Base-by-base conservation (phyloP, 2,113 vertebrate genomes). In the Serilophus lunatus region DNA sequence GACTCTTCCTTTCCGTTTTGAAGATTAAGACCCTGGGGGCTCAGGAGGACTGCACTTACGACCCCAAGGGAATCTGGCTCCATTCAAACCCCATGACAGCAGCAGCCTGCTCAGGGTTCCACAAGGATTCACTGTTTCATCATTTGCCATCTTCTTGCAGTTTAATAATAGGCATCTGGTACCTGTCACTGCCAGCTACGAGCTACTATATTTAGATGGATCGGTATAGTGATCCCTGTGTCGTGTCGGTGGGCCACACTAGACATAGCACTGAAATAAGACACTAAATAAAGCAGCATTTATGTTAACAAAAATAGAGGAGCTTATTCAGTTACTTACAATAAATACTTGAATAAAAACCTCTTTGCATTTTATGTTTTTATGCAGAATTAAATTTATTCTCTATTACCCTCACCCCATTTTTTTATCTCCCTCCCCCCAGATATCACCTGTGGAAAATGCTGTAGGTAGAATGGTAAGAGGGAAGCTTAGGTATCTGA, bases 261-360 rank as follows among this genome's bases (percentile, higher is more conserved):
- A 70, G 90, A 88, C 92, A 90, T 54, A 95, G 71, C 47, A n/a
- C 54, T 83, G 59, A 59, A 94, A 50, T 74, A 77, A 81, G 51
- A 78, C 26, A 19, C 66, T 70, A 80, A 81, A 68, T 63, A 79
- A 88, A 85, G 68, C 20, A 83, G n/a, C 29, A 51, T 20, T 83
- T 54, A 57, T 1, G 33, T 63, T 56, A 88, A 70, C 31, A 51
- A 65, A 90, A 93, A 53, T 5, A 72, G 65, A 80, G 23, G 35
- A 31, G 31, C 80, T 80, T 77, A 31, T 50, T 77, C 66, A 23
- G 23, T 74, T 65, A 61, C 29, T 79, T 44, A 29, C 18, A 59
- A 26, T 22, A 80, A 93, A 86, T 57, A 45, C 26, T 86, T 3
- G 63, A 19, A 92, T 47, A 54, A 74, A 35, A 90, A 54, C 35